Percentiles rank a stretch among this genome's conserved stretches.
Conservation (phyloP, 2,888 invertebrate genomes). For the Tricholauxania praeusta region DNA sequence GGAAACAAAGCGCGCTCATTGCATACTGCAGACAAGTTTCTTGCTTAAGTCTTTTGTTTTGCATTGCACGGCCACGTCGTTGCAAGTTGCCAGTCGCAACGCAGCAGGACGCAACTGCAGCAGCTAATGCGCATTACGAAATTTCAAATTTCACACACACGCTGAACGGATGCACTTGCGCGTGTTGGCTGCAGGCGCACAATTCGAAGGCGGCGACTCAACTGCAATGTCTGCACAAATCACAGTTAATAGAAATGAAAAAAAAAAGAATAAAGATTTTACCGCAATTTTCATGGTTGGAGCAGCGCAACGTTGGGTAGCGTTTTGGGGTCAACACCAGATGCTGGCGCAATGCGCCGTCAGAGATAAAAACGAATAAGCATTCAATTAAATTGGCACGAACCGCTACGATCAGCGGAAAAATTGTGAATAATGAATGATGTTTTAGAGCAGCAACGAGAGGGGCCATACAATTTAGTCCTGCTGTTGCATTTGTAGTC, state of each 20-base stretch:
- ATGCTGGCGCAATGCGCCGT: constrained; percentile 34
- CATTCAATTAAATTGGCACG: too few relatives aligned
- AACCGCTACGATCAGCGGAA: too few relatives aligned
- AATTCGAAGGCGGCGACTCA: constrained; percentile 17
- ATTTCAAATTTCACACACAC: neutral
- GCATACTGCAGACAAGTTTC: constrained; percentile 31
- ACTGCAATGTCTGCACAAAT: constrained; percentile 13
- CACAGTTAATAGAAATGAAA: neutral
- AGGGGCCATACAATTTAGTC: too few relatives aligned
- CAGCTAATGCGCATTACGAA: neutral
- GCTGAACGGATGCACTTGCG: constrained; percentile 13
- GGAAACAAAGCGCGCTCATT: neutral
- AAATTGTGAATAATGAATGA: neutral
- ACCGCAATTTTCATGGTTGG: neutral
- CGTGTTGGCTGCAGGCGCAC: constrained; percentile 30
- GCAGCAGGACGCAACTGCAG: constrained; percentile 22
- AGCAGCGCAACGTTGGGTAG: neutral
- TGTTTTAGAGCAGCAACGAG: neutral
- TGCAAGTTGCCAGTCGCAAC: neutral
- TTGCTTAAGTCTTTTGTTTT: constrained; percentile 39
- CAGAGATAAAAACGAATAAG: constrained; percentile 5
- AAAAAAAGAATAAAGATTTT: too few relatives aligned
- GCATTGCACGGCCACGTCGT: neutral
- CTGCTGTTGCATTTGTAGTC: too few relatives aligned
- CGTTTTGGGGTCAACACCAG: too few relatives aligned